Evolutionary conservation across 92 coral and sea anemone genomes (phyloP), one percentile per base, ranked within the genome.

Genomic region (Siderastrea radians): DNA sequence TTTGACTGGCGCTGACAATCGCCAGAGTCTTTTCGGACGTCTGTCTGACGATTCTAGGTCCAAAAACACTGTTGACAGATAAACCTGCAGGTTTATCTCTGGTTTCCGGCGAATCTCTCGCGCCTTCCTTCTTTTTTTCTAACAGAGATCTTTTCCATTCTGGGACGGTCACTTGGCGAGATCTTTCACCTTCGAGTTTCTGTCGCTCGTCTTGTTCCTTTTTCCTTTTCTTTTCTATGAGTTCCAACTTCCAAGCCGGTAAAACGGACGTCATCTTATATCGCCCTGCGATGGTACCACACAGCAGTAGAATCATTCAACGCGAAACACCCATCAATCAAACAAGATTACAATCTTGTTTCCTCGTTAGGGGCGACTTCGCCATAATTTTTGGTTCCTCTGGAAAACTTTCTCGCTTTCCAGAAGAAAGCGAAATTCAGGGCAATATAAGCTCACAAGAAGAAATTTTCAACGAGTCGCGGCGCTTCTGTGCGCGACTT

Each of bases 181-280:
- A 82, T 62, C 74, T 72, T 59, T 91, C 87, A 54, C 86, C 87
- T 55, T 91, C 85, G 17, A 72, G 45, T 86, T 91, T 88, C 49
- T 84, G 90, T 38, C 94, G 89, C 66, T 93, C 84, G 54, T 89
- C 96, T 76, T 83, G 85, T n/a, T 86, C 96, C 79, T 87, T 93
- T 57, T 65, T 91, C 89, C 88, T 90, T 62, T 95, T 95, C 95
- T 89, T 95, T 63, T 95, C 96, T 73, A 95, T 93, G 17, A 95
- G 93, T 86, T 86, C 98, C 43, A 87, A 81, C 78, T 93, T 95
- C 98, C 98, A 95, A 11, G 98, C 90, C 87, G 98, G 98, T 64
- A 95, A 65, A 26, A 95, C 96, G 67, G 95, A 53, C 49, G 96
- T 90, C 98, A 95, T 95, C 6, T 38, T 86, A 77, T 78, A 47